These are phyloP conservation scores for Siderastrea radians DNA, from an alignment of 92 coral and sea anemone species.

Conservation along the genomic window DNA sequence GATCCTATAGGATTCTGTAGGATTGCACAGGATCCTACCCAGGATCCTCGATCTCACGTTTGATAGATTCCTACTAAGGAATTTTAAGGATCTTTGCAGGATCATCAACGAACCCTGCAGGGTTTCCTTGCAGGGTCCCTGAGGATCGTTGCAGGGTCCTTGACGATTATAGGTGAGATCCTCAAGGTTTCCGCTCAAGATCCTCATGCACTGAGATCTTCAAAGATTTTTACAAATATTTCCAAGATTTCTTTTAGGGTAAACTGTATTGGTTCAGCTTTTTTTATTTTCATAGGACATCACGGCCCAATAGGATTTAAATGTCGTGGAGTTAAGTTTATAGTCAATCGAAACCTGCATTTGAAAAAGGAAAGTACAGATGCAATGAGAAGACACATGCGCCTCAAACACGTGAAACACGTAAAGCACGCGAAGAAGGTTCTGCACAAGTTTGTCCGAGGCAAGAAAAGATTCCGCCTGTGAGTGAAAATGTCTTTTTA, in stretches of 20 bases:
- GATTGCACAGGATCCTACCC: no score
- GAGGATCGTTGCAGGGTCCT: no score
- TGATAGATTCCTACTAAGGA: no score
- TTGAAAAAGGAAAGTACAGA: slow-evolving; percentile 6
- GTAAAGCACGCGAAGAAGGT: not conserved
- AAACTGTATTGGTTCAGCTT: not conserved
- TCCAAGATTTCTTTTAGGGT: not conserved
- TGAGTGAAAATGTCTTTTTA: not conserved
- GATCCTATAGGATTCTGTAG: no score
- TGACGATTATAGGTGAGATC: no score
- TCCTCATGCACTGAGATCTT: no score
- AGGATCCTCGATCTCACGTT: no score
- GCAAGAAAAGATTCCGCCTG: slow-evolving; percentile 16
- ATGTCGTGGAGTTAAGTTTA: slow-evolving; percentile 34
- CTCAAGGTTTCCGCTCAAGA: no score
- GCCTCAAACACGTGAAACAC: not conserved
- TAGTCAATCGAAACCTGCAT: slow-evolving; percentile 26
- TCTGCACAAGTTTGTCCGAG: slow-evolving; percentile 13
- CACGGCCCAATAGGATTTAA: slow-evolving; percentile 7
- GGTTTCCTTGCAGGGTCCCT: no score
- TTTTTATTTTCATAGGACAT: not conserved
- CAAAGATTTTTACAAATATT: not conserved
- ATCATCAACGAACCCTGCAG: no score
- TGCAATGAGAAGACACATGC: slow-evolving; percentile 11
- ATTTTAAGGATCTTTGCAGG: no score